Conservation (phyloP, 1,140 invertebrate species). For the Pogonognathellus flavescens region DNA sequence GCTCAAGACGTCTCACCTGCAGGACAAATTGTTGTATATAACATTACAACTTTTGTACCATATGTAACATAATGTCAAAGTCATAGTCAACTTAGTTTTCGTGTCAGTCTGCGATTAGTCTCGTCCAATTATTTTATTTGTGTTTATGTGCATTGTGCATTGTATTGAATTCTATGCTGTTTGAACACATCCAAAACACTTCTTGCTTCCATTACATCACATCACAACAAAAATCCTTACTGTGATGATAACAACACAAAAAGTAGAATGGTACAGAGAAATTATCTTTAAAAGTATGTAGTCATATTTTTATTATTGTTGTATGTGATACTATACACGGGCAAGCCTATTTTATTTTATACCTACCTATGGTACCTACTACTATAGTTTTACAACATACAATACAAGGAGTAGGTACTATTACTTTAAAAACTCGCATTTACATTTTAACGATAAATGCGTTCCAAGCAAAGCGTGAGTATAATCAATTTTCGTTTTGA, state of each 20-base stretch:
- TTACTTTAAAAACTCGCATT: no score
- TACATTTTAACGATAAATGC: no score
- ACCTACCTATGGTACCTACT: no score
- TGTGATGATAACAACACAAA: neutral
- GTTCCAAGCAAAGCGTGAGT: no score
- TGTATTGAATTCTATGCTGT: slow-evolving; percentile 32
- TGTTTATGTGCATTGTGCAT: slow-evolving; percentile 21
- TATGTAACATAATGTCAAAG: slow-evolving; percentile 11
- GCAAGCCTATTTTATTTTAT: no score
- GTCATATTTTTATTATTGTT: no score
- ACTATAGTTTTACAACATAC: no score
- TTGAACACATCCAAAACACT: slow-evolving; percentile 16
- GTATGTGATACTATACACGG: no score
- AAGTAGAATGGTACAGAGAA: neutral
- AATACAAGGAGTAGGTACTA: no score
- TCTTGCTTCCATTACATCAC: neutral
- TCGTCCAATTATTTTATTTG: slow-evolving; percentile 51
- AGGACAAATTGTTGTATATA: neutral
- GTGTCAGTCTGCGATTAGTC: slow-evolving; percentile 39
- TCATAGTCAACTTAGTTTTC: slow-evolving; percentile 29
- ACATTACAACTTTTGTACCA: neutral
- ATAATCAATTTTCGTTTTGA: no score
- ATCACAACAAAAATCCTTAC: neutral
- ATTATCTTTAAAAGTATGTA: no score
- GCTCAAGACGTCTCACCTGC: slow-evolving; percentile 62